Conservation (phyloP, 2,113 vertebrate genomes). For the Polypterus senegalus region DNA sequence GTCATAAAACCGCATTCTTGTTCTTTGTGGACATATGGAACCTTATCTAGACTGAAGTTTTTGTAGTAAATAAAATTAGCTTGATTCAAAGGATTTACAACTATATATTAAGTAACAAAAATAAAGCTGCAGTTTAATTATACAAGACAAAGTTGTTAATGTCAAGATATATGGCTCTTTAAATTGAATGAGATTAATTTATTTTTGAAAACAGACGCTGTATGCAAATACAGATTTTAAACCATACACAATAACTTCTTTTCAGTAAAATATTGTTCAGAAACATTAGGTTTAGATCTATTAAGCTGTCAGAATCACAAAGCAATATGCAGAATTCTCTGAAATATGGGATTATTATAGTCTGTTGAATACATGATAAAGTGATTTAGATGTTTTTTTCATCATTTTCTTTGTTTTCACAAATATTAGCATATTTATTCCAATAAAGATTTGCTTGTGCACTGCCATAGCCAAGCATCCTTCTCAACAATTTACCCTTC, state of each 20-base stretch:
- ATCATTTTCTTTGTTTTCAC: not conserved
- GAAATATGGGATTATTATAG: not conserved
- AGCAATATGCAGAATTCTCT: constrained; percentile 12
- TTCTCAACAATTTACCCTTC: too few species aligned
- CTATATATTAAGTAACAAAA: not conserved
- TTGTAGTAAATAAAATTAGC: too few species aligned
- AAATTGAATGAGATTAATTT: constrained; percentile 8
- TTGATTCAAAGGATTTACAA: too few species aligned
- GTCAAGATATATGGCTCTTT: not conserved
- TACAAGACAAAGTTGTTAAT: not conserved
- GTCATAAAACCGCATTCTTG: too few species aligned
- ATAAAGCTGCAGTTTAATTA: not conserved
- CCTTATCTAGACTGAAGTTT: too few species aligned
- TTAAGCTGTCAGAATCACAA: not conserved
- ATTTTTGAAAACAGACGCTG: not conserved
- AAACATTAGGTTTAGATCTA: not conserved
- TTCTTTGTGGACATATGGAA: too few species aligned
- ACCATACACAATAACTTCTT: not conserved
- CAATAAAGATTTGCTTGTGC: too few species aligned
- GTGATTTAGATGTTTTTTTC: not conserved
- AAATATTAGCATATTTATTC: too few species aligned
- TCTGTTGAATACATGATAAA: too few species aligned
- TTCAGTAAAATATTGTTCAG: constrained; percentile 9
- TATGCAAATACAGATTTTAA: constrained; percentile 3
- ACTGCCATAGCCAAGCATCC: too few species aligned